phyloP scores from a whole-genome alignment of 2,888 invertebrate species.

The Plemyria rubiginata region DNA sequence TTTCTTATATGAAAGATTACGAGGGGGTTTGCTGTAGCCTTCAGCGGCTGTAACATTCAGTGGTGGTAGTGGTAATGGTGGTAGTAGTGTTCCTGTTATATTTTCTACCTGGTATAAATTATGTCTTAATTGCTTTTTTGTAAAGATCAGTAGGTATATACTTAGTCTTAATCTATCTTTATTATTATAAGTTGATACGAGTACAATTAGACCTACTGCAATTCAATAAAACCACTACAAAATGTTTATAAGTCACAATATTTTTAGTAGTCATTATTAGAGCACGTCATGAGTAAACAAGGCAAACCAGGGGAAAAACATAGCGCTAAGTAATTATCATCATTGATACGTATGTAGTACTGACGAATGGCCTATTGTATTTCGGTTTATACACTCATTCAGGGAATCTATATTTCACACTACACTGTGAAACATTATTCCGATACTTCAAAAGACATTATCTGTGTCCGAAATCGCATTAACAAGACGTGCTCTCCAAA shows the following conservation, averaged over 20 bases:
- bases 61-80: no score
- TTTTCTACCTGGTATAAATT: no score
- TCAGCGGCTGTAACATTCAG: no score
- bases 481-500: slow-evolving; percentile 25
- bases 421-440: slow-evolving; percentile 14
- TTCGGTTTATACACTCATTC: slow-evolving; percentile 18
- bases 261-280: background rate
- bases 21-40: no score
- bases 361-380: slow-evolving; percentile 23
- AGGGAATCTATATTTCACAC: slow-evolving; percentile 12
- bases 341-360: slow-evolving; percentile 30
- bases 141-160: no score
- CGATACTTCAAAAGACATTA: slow-evolving; percentile 25
- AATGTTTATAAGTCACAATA: background rate
- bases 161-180: no score
- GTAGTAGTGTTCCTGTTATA: no score
- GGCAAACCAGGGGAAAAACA: slow-evolving; percentile 30
- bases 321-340: slow-evolving; percentile 35
- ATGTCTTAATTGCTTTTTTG: no score
- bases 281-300: background rate
- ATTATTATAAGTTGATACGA: no score
- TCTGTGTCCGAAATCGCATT: slow-evolving; percentile 15
- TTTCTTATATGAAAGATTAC: no score
- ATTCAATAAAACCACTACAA: background rate
- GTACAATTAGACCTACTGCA: no score